These are phyloP conservation scores for Papilio machaon DNA, from an alignment of 1,140 invertebrate genomes.

Conservation along the genomic window DNA sequence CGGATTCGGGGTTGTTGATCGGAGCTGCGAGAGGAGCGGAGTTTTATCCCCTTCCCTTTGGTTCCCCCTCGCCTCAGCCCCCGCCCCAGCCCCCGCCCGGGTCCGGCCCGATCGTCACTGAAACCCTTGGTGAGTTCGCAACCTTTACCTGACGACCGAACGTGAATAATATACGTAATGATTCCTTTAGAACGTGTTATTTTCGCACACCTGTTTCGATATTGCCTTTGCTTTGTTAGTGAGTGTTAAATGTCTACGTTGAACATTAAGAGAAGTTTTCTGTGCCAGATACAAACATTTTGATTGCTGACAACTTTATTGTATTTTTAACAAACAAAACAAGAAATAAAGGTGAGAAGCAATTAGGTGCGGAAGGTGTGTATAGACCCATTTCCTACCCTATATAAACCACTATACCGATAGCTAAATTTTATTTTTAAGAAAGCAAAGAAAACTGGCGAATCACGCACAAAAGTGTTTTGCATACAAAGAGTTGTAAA, in stretches of 20 bases:
- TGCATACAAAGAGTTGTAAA: too few relatives aligned
- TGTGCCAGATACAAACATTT: neutral
- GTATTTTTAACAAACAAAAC: too few relatives aligned
- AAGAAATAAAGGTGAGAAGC: too few relatives aligned
- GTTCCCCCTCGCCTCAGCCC: constrained; percentile 42
- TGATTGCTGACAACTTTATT: neutral
- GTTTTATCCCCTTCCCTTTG: constrained; percentile 42
- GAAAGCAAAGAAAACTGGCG: too few relatives aligned
- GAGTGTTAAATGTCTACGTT: neutral
- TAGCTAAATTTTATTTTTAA: too few relatives aligned
- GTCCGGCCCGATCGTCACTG: constrained; percentile 60
- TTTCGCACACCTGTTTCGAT: constrained; percentile 22
- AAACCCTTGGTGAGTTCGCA: constrained; percentile 71
- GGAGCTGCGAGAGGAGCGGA: constrained; percentile 50
- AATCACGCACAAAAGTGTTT: too few relatives aligned
- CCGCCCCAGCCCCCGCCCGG: constrained; percentile 57
- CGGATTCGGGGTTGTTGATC: constrained; percentile 76
- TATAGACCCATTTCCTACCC: too few relatives aligned
- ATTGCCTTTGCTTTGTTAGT: neutral
- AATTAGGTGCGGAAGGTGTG: too few relatives aligned
- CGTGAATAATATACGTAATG: constrained; percentile 43
- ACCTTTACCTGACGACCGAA: constrained; percentile 68
- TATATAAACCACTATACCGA: too few relatives aligned
- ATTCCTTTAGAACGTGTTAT: constrained; percentile 13
- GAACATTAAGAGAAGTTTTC: neutral